Base-by-base conservation (phyloP, 1,140 invertebrate species). In the Calephelis virginiensis region DNA sequence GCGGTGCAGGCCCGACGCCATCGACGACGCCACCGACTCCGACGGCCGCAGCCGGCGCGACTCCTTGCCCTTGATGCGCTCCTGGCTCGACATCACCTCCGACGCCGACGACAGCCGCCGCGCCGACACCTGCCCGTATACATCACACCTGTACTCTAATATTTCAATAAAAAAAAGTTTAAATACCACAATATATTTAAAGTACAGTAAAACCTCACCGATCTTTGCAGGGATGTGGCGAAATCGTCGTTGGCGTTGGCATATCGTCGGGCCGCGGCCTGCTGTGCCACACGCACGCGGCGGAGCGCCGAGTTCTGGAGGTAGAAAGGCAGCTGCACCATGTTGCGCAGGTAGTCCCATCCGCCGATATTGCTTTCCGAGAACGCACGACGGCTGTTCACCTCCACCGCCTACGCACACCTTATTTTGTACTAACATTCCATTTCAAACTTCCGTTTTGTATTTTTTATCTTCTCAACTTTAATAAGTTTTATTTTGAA, bases 271-370 rank as follows among this genome's bases (percentile, higher is more conserved):
- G 93, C 81, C 9, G 96, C 95, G 0, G 96, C 95, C 82, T 96
- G 95, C 86, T 97, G 96, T 0, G 97, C 97, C 28, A 95, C 92
- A 84, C 97, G 97, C 0, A 98, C 96, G 76, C 97, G 96, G 0
- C 97, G 92, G 59, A 99, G 86, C 8, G 97, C 98, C 13, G 98
- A 98, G 90, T 99, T 99, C 93, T 99, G 98, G 12, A 99, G 93
- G 89, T 98, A 99, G 91, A 99, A 99, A 0, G 98, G 99, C 70
- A 99, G 92, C 84, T 99, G 98, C 2, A 99, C 97, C 92, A 99
- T 95, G 85, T 99, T 99, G 38, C 97, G 94, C 45, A 99, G 91
- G 83, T 99, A 99, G 89, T 98, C 98, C 91, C 98, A 96, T 1
- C 97, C 95, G 75, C 97, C 94, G 72, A 98, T 98, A 91, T 97